Conservation (phyloP, 2,113 vertebrate genomes). For the Eulemur macaco region DNA sequence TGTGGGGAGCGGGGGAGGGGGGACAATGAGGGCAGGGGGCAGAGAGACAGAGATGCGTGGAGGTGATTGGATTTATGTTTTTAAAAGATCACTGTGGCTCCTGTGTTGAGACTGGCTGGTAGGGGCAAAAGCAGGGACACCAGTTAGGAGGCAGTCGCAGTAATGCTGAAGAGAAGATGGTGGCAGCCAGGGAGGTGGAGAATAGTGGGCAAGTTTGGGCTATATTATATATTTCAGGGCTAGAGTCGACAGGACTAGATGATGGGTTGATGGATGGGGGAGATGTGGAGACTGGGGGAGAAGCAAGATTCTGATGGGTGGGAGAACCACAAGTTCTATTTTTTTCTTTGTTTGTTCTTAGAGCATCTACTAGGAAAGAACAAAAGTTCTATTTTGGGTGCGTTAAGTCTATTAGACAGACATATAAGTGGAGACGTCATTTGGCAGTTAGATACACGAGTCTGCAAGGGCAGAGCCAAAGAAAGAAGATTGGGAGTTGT, state of each 20-base stretch:
- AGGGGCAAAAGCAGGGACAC: neutral
- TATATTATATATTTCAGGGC: neutral
- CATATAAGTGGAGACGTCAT: neutral
- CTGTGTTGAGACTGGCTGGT: neutral
- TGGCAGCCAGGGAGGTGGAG: neutral
- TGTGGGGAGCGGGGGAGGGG: too few species aligned
- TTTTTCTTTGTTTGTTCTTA: too few species aligned
- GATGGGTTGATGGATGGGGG: neutral
- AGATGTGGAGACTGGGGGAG: neutral
- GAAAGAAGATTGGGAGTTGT: neutral
- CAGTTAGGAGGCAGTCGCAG: neutral
- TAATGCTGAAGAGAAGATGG: neutral
- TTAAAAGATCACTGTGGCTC: neutral
- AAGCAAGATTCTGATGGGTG: neutral
- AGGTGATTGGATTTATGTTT: neutral
- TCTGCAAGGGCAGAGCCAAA: neutral
- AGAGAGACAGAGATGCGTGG: too few species aligned
- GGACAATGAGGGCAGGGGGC: too few species aligned
- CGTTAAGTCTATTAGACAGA: neutral
- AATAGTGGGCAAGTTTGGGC: neutral
- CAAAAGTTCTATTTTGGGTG: neutral
- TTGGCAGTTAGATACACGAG: neutral
- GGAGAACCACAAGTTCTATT: neutral
- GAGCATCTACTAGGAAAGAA: too few species aligned
- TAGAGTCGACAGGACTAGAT: neutral